Evolutionary conservation across 2,888 invertebrate species (phyloP), one percentile per base, ranked within the genome.

Genomic region (Pyrochroa serraticornis): DNA sequence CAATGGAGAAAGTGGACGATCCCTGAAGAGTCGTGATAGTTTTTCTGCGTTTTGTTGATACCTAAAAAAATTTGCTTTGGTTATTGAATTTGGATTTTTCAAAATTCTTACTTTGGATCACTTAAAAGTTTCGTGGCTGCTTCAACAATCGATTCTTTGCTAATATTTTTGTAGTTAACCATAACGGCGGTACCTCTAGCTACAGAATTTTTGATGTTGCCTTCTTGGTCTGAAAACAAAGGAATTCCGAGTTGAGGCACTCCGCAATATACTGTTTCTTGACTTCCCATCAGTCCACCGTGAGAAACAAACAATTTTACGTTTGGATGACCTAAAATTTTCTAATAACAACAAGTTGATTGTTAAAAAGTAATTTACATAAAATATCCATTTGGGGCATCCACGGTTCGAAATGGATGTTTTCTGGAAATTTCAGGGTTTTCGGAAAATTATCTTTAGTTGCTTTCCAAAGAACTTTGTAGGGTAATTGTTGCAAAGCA

Each of bases 391-490:
- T 80, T 65, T 84, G 83, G 14, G 84, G 84, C 75, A 84, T 82
- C 83, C 83, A 84, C 31, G 81, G 75, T 79, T 82, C 82, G 7
- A 83, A 79, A 60, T 80, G 80, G 5, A 84, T 78, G 59, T 83
- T 83, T 46, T 81, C 78, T 0, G 83, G 83, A 31, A 69, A 51
- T 14, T 35, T 60, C 6, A 84, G 77, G 7, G 48, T 51, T 1
- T 80, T 81, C 1, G 83, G 75, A n/a, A 84, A 76, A 63, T 80
- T 73, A 13, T 77, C 74, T n/a, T 77, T 74, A 58, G 82, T 79
- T 77, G 82, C 83, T 72, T 84, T 85, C 70, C 84, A 83, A 13
- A 86, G 73, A 6, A 86, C 82, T 3, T 81, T 79, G 69, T 84
- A 82, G 9, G 83, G 80, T 38, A 86, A 68, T 34, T 81, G 78